phyloP scores from a whole-genome alignment of 2,888 invertebrate species.

The Meghimatium bilineatum region DNA sequence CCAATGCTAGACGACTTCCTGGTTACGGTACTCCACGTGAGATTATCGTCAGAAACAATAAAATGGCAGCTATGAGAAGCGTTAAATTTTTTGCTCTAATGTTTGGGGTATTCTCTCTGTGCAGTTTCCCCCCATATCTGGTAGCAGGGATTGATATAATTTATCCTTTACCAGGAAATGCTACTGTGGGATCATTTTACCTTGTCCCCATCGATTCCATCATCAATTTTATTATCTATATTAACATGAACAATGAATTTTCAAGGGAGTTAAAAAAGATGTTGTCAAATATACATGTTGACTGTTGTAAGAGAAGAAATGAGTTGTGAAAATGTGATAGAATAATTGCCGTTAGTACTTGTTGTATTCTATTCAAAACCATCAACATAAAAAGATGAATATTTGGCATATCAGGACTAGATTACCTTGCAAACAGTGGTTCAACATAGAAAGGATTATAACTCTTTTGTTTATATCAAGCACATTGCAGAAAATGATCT shows the following conservation, averaged over 20 bases:
- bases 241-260: constrained; percentile 5
- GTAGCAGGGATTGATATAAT: background rate
- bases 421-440: too few species aligned
- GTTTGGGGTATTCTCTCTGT: constrained; percentile 7
- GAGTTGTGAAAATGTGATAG: too few species aligned
- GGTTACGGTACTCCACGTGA: background rate
- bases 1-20: background rate
- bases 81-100: constrained; percentile 20
- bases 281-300: background rate
- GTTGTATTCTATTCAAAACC: too few species aligned
- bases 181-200: background rate
- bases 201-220: background rate
- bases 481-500: too few species aligned
- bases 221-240: background rate
- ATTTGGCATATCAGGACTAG: too few species aligned
- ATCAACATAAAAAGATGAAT: too few species aligned
- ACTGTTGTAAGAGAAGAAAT: background rate
- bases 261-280: background rate
- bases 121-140: background rate
- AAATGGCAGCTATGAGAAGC: background rate
- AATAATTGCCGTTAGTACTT: too few species aligned
- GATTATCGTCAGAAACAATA: background rate
- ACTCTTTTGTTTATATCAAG: too few species aligned
- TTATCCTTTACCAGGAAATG: background rate
- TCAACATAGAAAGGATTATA: too few species aligned